Conservation (phyloP, 2,888 invertebrate genomes). For the Opisthograptis luteolata region DNA sequence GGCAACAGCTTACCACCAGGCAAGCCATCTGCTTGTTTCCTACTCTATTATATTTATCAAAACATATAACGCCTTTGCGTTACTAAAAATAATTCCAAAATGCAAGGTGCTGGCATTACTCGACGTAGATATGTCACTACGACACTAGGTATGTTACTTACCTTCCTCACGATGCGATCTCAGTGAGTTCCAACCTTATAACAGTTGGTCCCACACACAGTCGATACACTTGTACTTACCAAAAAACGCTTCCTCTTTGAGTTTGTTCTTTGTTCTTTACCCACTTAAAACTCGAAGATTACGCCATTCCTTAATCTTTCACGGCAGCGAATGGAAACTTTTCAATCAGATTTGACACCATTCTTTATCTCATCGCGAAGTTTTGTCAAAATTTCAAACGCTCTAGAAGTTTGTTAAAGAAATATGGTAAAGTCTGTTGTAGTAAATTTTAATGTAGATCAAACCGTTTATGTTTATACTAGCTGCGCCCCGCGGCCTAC, state of each 20-base stretch:
- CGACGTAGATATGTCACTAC: too few species aligned
- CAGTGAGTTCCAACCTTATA: neutral
- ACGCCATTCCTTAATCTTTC: conserved; percentile 57
- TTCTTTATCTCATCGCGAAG: conserved; percentile 72
- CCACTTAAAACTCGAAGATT: conserved; percentile 34
- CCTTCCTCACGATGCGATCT: too few species aligned
- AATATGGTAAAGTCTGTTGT: conserved; percentile 3
- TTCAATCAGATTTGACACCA: conserved; percentile 71
- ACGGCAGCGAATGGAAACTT: conserved; percentile 67
- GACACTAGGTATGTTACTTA: too few species aligned
- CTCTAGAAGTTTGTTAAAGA: conserved; percentile 22
- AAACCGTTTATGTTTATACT: too few species aligned
- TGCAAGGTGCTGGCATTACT: too few species aligned
- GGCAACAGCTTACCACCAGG: too few species aligned
- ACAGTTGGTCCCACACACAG: conserved; percentile 15
- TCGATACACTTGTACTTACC: conserved; percentile 15
- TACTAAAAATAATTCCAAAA: too few species aligned
- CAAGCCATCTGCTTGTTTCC: too few species aligned
- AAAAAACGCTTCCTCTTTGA: conserved; percentile 15
- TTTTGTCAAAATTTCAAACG: conserved; percentile 69
- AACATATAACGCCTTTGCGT: too few species aligned
- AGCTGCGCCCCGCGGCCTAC: too few species aligned
- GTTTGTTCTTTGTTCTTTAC: conserved; percentile 27
- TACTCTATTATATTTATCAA: too few species aligned
- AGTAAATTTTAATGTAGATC: neutral